Evolutionary conservation across 1,140 invertebrate genomes (phyloP).

Genomic region (Hermetia illucens): DNA sequence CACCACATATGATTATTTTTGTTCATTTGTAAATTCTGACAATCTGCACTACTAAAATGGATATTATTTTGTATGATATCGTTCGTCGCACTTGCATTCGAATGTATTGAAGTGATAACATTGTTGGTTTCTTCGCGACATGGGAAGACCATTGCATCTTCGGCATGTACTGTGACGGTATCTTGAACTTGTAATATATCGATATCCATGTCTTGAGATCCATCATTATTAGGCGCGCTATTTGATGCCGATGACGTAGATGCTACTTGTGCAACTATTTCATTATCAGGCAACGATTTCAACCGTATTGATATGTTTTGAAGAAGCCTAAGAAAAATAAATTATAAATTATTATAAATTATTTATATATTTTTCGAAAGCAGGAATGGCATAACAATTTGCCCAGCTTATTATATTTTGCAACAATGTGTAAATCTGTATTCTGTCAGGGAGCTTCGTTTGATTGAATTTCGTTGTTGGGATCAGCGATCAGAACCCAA

Average conservation of each 20-base stretch:
- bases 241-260: conserved; percentile 13
- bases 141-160: conserved; percentile 22
- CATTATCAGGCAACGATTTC: conserved; percentile 35
- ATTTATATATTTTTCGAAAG: too few relatives aligned
- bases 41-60: conserved; percentile 6
- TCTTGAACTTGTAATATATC: conserved; percentile 37
- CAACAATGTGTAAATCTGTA: too few relatives aligned
- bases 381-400: too few relatives aligned
- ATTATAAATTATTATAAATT: too few relatives aligned
- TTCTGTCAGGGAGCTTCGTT: too few relatives aligned
- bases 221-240: conserved; percentile 12
- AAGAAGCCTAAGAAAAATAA: conserved; percentile 33
- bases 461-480: too few relatives aligned
- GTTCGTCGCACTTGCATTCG: conserved; percentile 11
- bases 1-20: conserved; percentile 31
- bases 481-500: too few relatives aligned
- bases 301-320: conserved; percentile 39
- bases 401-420: too few relatives aligned
- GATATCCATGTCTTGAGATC: conserved; percentile 35
- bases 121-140: conserved; percentile 1
- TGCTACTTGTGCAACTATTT: conserved; percentile 29
- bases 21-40: conserved; percentile 10
- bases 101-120: conserved; percentile 9
- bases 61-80: conserved; percentile 11
- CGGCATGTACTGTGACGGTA: conserved; percentile 26